Conservation (phyloP, 2,113 vertebrate species). For the Porphyrio hochstetteri region DNA sequence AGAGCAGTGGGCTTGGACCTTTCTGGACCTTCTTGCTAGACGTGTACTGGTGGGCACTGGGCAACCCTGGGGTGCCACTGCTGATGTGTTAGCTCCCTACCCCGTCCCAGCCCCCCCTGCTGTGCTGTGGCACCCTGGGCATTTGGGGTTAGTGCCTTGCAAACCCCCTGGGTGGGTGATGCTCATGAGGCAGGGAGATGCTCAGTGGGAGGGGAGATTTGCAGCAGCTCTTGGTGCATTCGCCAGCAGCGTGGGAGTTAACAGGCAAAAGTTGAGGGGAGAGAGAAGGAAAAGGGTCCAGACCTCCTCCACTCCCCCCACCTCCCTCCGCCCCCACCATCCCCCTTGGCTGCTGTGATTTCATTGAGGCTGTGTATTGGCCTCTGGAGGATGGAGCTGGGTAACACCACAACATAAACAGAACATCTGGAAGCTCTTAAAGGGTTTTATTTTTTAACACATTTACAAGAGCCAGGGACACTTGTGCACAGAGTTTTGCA, state of each 20-base stretch:
- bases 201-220: neutral
- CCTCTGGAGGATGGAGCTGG: conserved; percentile 35
- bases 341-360: conserved; percentile 15
- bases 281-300: neutral
- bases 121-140: too few species aligned
- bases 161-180: neutral
- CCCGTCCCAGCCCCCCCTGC: fast-evolving
- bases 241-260: neutral
- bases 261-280: neutral
- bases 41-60: neutral
- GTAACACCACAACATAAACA: conserved; percentile 36
- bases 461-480: conserved; percentile 59
- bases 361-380: conserved; percentile 29
- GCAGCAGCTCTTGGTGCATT: fast-evolving
- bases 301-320: neutral
- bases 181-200: neutral
- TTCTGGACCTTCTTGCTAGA: neutral
- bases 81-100: fast-evolving
- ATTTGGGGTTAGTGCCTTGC: neutral
- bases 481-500: neutral
- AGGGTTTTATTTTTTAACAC: conserved; percentile 62
- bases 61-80: neutral
- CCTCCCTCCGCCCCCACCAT: neutral
- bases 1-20: fast-evolving
- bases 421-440: conserved; percentile 74